A percentile compares a stretch with the other conserved stretches of the same genome.
Evolutionary conservation across 1,140 invertebrate species (phyloP).

Genomic region (Trichonephila clavipes): DNA sequence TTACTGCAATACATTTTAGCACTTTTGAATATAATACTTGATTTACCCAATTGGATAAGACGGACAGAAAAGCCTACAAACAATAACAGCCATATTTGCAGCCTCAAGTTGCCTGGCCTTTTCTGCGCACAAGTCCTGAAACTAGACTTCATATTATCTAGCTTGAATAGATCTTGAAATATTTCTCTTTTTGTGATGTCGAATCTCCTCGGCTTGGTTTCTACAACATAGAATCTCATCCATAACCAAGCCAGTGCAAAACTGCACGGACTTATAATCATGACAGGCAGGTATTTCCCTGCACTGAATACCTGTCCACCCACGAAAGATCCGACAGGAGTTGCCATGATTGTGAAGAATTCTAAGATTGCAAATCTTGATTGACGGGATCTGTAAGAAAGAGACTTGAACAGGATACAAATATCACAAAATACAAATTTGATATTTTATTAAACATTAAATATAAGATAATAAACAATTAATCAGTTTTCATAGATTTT

Average conservation of each 20-base stretch:
- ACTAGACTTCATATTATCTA: conserved; percentile 67
- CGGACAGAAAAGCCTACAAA: conserved; percentile 36
- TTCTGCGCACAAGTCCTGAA: conserved; percentile 52
- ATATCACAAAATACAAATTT: no score
- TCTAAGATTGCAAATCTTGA: conserved; percentile 60
- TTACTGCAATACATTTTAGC: no score
- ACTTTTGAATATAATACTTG: no score
- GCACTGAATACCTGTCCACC: conserved; percentile 52
- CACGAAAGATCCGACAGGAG: conserved; percentile 45
- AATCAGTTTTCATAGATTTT: no score
- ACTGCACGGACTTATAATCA: conserved; percentile 17
- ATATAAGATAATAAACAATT: no score
- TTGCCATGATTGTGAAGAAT: conserved; percentile 63
- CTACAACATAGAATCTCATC: conserved; percentile 56
- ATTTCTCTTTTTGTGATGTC: conserved; percentile 55
- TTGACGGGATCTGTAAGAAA: conserved; percentile 40
- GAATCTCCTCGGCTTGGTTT: conserved; percentile 36
- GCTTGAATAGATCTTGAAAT: conserved; percentile 39
- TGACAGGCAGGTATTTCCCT: conserved; percentile 45
- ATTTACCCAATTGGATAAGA: conserved; percentile 62
- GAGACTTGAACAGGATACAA: neutral
- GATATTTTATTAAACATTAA: no score
- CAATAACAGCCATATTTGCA: conserved; percentile 68
- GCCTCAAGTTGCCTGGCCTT: conserved; percentile 58
- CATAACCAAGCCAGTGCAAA: conserved; percentile 45